phyloP scores from a whole-genome alignment of 64 coral and sea anemone species.

The Pocillopora damicornis region DNA sequence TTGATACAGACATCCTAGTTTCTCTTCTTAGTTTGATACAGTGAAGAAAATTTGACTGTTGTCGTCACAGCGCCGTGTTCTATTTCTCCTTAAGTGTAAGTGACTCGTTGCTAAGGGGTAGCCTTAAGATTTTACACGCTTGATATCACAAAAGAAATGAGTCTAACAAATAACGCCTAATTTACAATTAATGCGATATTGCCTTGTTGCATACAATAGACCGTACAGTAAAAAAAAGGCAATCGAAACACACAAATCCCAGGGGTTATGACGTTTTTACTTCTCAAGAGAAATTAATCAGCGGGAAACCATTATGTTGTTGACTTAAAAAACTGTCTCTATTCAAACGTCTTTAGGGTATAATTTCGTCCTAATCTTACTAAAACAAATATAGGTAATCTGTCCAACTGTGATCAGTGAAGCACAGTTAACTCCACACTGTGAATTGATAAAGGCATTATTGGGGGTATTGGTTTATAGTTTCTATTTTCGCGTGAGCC shows the following conservation, averaged over 20 bases:
- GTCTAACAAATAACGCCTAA: not conserved
- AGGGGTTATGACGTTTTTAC: not conserved
- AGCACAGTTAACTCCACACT: too few relatives aligned
- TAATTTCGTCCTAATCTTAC: too few relatives aligned
- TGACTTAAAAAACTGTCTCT: too few relatives aligned
- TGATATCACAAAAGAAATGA: not conserved
- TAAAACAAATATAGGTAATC: too few relatives aligned
- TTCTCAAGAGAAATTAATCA: too few relatives aligned
- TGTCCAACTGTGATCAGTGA: too few relatives aligned
- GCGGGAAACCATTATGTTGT: too few relatives aligned
- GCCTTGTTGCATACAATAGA: slow-evolving; percentile 3
- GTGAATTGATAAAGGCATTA: too few relatives aligned
- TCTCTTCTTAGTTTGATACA: not conserved
- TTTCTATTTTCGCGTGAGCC: too few relatives aligned
- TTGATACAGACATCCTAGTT: too few relatives aligned
- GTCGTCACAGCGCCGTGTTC: not conserved
- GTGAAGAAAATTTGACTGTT: not conserved
- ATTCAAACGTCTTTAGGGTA: too few relatives aligned
- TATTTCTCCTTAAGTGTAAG: not conserved
- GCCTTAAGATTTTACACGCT: not conserved
- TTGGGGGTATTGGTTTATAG: too few relatives aligned
- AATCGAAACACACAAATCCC: slow-evolving; percentile 1
- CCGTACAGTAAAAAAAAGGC: not conserved
- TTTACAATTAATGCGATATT: not conserved
- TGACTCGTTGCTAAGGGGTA: slow-evolving; percentile 3